Evolutionary conservation across 2,113 vertebrate species (phyloP).

Genomic region (Garra rufa): DNA sequence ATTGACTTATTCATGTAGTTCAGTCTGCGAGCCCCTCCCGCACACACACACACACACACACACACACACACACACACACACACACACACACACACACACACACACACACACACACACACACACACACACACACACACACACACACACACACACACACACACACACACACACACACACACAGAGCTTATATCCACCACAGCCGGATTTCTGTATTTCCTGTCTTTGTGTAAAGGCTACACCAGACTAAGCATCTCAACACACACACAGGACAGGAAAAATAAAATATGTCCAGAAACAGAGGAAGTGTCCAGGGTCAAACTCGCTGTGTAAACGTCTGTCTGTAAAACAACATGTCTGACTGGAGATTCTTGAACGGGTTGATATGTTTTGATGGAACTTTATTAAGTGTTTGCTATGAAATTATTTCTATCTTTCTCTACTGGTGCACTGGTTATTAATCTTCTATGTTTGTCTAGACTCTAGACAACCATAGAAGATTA

Average conservation of each 20-base stretch:
- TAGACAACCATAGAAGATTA: no score
- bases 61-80: conserved; percentile 19
- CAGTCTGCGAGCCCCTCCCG: conserved; percentile 60
- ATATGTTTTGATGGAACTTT: background rate
- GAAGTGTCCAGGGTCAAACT: conserved; percentile 33
- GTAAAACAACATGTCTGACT: background rate
- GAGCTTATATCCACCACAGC: background rate
- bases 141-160: conserved; percentile 31
- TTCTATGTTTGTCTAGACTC: no score
- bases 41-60: conserved; percentile 47
- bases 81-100: conserved; percentile 5
- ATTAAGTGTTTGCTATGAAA: background rate
- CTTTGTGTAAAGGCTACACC: conserved; percentile 40
- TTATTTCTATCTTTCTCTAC: background rate
- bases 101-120: conserved; percentile 17
- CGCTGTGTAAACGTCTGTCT: background rate
- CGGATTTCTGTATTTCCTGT: conserved; percentile 39
- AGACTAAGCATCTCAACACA: conserved; percentile 9
- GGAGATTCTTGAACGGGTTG: background rate
- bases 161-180: conserved; percentile 9
- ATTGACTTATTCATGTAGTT: conserved; percentile 68
- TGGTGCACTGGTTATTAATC: background rate
- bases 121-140: conserved; percentile 44
- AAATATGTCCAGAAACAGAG: conserved; percentile 39
- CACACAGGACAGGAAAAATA: conserved; percentile 32